These are phyloP conservation scores for Hydropsyche betteni DNA, from an alignment of 2,888 invertebrate genomes.

Conservation along the genomic window DNA sequence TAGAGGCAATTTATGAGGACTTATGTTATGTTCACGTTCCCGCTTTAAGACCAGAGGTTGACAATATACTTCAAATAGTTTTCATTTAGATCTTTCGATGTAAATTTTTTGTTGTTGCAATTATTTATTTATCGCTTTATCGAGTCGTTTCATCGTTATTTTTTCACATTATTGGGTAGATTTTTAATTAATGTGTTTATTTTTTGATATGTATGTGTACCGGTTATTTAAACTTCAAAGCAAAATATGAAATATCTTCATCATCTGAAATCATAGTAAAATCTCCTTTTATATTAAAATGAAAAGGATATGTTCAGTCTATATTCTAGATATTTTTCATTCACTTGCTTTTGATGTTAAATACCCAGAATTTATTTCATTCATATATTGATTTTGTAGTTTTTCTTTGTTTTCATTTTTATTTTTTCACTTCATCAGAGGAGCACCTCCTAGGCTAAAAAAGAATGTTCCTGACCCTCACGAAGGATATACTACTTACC, in stretches of 20 bases:
- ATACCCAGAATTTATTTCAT: conserved; percentile 38
- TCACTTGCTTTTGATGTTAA: conserved; percentile 48
- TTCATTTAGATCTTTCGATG: conserved; percentile 44
- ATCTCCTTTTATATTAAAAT: too few species aligned
- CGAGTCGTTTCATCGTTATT: conserved; percentile 31
- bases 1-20: conserved; percentile 88
- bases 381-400: conserved; percentile 48
- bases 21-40: conserved; percentile 87
- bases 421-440: conserved; percentile 43
- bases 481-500: conserved; percentile 70
- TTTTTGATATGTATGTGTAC: too few species aligned
- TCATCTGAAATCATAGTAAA: too few species aligned
- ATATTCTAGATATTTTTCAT: conserved; percentile 39
- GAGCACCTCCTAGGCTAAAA: conserved; percentile 52
- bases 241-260: too few species aligned
- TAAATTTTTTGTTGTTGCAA: background rate
- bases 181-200: conserved; percentile 27
- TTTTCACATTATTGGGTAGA: conserved; percentile 40
- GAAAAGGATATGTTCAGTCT: background rate
- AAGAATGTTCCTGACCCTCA: conserved; percentile 56
- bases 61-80: conserved; percentile 36
- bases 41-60: conserved; percentile 74
- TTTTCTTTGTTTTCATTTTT: conserved; percentile 50
- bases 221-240: too few species aligned
- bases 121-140: conserved; percentile 26